These are phyloP conservation scores for Haemorhous mexicanus DNA, from an alignment of 2,113 vertebrate species.

Conservation along the genomic window DNA sequence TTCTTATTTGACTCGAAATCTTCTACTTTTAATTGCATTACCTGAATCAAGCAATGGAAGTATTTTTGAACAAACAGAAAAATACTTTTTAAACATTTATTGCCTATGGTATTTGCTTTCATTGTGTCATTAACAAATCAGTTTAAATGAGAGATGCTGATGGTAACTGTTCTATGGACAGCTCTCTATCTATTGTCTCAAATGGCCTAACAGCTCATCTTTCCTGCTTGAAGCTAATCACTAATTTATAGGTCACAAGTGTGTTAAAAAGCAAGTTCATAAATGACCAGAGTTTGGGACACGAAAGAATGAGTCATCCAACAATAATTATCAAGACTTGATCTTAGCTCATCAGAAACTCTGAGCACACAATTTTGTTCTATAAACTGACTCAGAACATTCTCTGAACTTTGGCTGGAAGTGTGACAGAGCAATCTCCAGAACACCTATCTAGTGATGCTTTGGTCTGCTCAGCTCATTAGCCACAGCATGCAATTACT, in stretches of 20 bases:
- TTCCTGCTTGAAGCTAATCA: constrained; percentile 4
- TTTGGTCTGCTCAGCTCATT: background rate
- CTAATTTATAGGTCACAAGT: constrained; percentile 1
- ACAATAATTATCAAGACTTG: background rate
- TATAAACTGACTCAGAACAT: background rate
- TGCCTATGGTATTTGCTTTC: background rate
- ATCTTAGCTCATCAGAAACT: background rate
- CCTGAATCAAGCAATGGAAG: background rate
- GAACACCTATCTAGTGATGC: background rate
- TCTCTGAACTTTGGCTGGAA: background rate
- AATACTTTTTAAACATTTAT: background rate
- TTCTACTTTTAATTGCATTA: background rate
- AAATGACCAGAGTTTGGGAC: background rate
- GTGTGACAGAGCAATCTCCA: background rate
- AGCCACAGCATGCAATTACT: background rate
- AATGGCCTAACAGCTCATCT: constrained; percentile 28
- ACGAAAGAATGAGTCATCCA: background rate
- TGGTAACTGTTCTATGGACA: background rate
- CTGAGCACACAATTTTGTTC: background rate
- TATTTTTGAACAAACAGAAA: background rate
- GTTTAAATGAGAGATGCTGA: background rate
- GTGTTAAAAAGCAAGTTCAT: background rate
- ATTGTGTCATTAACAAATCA: background rate
- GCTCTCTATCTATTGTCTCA: constrained; percentile 1
- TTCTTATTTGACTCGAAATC: background rate